Base-by-base conservation (phyloP, 2,888 invertebrate species). In the Brachycybe producta region DNA sequence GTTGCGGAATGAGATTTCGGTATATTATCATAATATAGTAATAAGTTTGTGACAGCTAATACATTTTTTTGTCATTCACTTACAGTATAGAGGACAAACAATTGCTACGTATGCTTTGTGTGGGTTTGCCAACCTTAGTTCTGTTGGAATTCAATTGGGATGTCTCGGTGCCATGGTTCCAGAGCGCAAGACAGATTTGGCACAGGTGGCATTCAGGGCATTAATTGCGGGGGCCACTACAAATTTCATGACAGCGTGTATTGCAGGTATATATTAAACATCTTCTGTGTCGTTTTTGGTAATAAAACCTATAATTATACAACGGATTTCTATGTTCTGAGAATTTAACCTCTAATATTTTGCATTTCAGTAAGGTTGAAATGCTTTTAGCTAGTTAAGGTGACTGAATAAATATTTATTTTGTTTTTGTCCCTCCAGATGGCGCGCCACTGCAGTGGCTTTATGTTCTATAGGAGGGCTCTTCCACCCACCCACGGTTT, bases 81-180 rank as follows among this genome's bases (percentile, higher is more conserved):
- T 49, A 27, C 34, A 53, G 53, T 8, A 11, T 15, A 32, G 53
- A 13, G 26, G 51, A 1, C 58, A 61, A 49, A 58, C 60, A 3
- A 65, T 67, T 26, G 61, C 64, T 13, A 66, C 65, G 0, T 71
- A 68, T 54, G 70, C 71, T 0, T 59, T 71, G 27, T 71, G 71
- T 58, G 70, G 71, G 2, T 72, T 71, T 58, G 65, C 70, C 28
- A 72, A 71, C 59, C 60, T 72, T 42, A 61, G 65, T 28, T 67
- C 70, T 2, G 65, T 71, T 34, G 71, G 71, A 5, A 66, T 71
- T 30, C 66, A 66, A 55, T 60, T 71, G 17, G 71, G 68, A 23
- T 62, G 61, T 11, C 57, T 67, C 8, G 60, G 62, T 5, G 58
- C 65, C 0, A 58, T 66, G 62, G 64, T 63, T 11, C 66, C 66